Base-by-base conservation (phyloP, 2,113 vertebrate species). In the Heterocephalus glaber region DNA sequence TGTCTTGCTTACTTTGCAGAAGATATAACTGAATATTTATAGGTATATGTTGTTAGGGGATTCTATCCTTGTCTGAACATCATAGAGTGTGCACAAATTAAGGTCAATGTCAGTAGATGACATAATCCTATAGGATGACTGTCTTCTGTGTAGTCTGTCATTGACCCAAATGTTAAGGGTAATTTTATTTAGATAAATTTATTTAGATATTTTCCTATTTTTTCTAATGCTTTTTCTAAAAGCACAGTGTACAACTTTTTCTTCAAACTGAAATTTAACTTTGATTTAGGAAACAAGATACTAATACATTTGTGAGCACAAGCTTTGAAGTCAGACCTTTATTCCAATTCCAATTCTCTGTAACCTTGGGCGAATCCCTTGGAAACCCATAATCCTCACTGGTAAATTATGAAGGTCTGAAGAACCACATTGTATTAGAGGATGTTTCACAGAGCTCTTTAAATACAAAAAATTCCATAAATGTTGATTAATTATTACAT, bases 271-370 rank as follows among this genome's bases (percentile, higher is more conserved):
- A 95, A 90, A 68, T 92, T 90, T 72, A 66, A 68, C 7, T 28
- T 94, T 85, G 7, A n/a, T 47, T 79, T 95, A 96, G 4, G 35
- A 70, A 81, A 90, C 6, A 68, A 85, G 19, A 22, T 49, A 49
- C 41, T n/a, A 92, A 61, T 5, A 9, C 14, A 72, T 19, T 68
- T 86, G 13, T 87, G 63, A 72, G 1, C 19, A 49, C 24, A 4
- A 38, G 19, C 20, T 95, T 95, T 96, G 44, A 33, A 92, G 74
- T 92, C 52, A 77, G 20, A 76, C 7, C 2, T 86, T 90, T 28
- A 33, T 77, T 70, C 20, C 12, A 17, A 14, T 54, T 33, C 26
- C 28, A 89, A 10, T 65, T 11, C 35, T 54, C 22, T 82, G 17
- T 85, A 58, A 22, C 35, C 20, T 66, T n/a, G 26, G 33, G 44